A percentile compares a stretch with the other conserved stretches of the same genome.
phyloP scores from a whole-genome alignment of 2,113 vertebrate genomes.

The Conger conger region DNA sequence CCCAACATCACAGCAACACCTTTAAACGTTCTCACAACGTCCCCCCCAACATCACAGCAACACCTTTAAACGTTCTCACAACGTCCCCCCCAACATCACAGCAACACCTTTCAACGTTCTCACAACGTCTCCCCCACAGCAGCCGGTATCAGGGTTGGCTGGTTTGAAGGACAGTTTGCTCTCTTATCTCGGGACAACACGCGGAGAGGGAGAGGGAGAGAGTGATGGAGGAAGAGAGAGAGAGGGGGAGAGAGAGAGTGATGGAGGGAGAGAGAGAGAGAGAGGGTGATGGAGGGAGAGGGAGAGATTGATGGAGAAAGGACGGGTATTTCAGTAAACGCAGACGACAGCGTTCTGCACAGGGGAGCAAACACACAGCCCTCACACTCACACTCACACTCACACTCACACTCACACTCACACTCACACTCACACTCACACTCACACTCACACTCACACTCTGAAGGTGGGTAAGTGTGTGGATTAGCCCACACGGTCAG shows the following conservation, averaged over 20 bases:
- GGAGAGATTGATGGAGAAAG: background rate
- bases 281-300: too few species aligned
- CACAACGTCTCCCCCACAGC: too few species aligned
- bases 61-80: background rate
- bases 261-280: too few species aligned
- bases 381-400: too few species aligned
- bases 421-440: too few species aligned
- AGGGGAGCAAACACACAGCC: background rate
- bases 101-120: background rate
- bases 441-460: too few species aligned
- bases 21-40: too few species aligned
- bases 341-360: background rate
- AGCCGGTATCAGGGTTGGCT: background rate
- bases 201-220: background rate
- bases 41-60: background rate
- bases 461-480: background rate
- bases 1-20: background rate
- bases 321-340: background rate
- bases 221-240: background rate
- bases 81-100: background rate
- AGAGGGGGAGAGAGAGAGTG: background rate
- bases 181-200: background rate
- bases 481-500: background rate
- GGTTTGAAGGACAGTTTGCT: background rate
- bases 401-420: too few species aligned